phyloP scores from a whole-genome alignment of 1,140 invertebrate genomes.

The Papilio polytes region DNA sequence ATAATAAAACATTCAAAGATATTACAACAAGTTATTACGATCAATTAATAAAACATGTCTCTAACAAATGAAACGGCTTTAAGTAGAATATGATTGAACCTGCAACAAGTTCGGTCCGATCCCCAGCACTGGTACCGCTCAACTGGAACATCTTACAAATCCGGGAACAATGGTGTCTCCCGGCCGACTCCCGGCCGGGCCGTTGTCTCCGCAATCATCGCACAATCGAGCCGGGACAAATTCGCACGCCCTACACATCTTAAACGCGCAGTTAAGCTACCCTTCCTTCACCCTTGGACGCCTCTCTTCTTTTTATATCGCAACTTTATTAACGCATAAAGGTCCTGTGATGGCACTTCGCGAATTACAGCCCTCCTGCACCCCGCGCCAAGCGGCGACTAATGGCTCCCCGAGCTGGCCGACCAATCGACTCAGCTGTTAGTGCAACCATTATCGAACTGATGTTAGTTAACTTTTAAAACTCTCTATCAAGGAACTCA shows the following conservation, averaged over 20 bases:
- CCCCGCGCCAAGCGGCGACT: slow-evolving; percentile 70
- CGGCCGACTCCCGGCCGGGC: background rate
- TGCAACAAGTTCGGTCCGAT: background rate
- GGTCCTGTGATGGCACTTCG: slow-evolving; percentile 81
- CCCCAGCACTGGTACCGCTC: background rate
- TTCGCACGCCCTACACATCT: slow-evolving; percentile 81
- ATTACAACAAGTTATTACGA: background rate
- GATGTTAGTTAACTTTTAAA: slow-evolving; percentile 63
- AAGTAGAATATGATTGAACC: slow-evolving; percentile 34
- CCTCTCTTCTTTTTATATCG: slow-evolving; percentile 82
- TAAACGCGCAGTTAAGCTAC: slow-evolving; percentile 82
- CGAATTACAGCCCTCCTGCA: slow-evolving; percentile 80
- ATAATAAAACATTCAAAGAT: no score
- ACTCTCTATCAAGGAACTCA: no score
- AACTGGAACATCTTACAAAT: slow-evolving; percentile 28
- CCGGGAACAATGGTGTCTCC: slow-evolving; percentile 20
- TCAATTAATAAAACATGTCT: background rate
- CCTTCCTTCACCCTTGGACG: slow-evolving; percentile 80
- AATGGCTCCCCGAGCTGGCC: slow-evolving; percentile 74
- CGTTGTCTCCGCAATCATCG: slow-evolving; percentile 30
- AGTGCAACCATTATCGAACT: slow-evolving; percentile 65
- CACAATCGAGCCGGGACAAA: slow-evolving; percentile 62
- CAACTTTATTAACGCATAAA: slow-evolving; percentile 84
- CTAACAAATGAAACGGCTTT: background rate
- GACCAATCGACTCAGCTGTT: slow-evolving; percentile 52